Conservation (phyloP, 1,140 invertebrate genomes). For the Spodoptera frugiperda region DNA sequence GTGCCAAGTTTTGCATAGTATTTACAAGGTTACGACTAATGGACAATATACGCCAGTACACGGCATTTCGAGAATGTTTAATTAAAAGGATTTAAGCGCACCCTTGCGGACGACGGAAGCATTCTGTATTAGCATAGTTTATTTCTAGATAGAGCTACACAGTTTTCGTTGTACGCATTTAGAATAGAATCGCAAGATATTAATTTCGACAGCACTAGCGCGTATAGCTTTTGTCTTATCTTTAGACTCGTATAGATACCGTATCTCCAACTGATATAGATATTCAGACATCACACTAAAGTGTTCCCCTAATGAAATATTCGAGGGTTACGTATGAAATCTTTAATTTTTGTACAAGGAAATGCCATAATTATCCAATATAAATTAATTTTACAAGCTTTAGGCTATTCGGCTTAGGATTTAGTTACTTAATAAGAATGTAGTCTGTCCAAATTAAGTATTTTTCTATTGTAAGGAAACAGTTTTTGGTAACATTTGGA, state of each 20-base stretch:
- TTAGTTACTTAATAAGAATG: constrained; percentile 48
- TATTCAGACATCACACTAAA: constrained; percentile 60
- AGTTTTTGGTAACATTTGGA: constrained; percentile 22
- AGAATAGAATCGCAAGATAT: constrained; percentile 58
- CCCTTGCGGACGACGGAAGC: neutral
- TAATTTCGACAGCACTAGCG: constrained; percentile 65
- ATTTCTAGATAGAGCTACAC: constrained; percentile 49
- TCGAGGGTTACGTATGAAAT: constrained; percentile 31
- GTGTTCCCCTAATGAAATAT: constrained; percentile 30
- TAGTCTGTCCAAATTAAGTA: constrained; percentile 47
- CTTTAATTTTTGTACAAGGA: constrained; percentile 47
- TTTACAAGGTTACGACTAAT: constrained; percentile 34
- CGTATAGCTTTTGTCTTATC: constrained; percentile 69
- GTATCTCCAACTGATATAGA: constrained; percentile 75
- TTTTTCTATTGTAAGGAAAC: constrained; percentile 42
- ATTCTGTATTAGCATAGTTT: constrained; percentile 42
- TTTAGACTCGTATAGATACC: constrained; percentile 65
- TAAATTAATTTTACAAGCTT: constrained; percentile 24
- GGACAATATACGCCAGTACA: constrained; percentile 29
- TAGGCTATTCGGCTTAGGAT: constrained; percentile 32
- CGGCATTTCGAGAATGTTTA: constrained; percentile 47
- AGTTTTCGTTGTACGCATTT: constrained; percentile 49
- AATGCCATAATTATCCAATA: constrained; percentile 47
- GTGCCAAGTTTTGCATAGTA: constrained; percentile 61
- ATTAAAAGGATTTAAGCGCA: constrained; percentile 10